phyloP scores from a whole-genome alignment of 2,888 invertebrate genomes.

The Heliconius charithonia region DNA sequence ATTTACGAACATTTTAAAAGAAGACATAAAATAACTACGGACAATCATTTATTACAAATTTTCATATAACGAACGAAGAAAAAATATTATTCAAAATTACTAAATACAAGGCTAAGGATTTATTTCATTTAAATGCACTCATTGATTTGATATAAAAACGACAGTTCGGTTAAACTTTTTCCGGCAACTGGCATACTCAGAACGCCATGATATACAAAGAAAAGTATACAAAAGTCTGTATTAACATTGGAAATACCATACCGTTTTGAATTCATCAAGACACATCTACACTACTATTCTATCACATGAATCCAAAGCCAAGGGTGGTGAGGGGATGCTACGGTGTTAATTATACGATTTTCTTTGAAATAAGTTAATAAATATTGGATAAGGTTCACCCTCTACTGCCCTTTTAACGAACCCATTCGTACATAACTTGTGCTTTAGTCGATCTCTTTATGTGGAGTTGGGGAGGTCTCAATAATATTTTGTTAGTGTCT shows the following conservation, averaged over 20 bases:
- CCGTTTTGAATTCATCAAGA: background rate
- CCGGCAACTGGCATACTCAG: background rate
- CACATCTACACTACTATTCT: constrained; percentile 51
- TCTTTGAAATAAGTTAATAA: constrained; percentile 84
- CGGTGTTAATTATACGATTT: constrained; percentile 83
- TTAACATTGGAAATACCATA: background rate
- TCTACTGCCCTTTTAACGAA: constrained; percentile 68
- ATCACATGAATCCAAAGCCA: constrained; percentile 53
- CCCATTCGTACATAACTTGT: constrained; percentile 47
- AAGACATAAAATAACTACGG: too few species aligned
- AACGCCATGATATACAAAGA: too few species aligned
- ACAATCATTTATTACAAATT: too few species aligned
- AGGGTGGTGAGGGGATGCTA: constrained; percentile 59
- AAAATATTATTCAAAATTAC: too few species aligned
- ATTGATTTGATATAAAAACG: too few species aligned
- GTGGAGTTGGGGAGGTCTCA: constrained; percentile 18
- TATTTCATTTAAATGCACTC: too few species aligned
- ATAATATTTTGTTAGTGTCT: constrained; percentile 6
- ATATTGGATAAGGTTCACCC: constrained; percentile 81
- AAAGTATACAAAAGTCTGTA: background rate
- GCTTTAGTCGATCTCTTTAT: constrained; percentile 31
- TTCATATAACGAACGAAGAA: too few species aligned
- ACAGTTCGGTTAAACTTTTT: too few species aligned
- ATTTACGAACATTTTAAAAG: too few species aligned
- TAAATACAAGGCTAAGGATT: too few species aligned